These are phyloP conservation scores for Aplocera efformata DNA, from an alignment of 2,888 invertebrate genomes.

Conservation along the genomic window DNA sequence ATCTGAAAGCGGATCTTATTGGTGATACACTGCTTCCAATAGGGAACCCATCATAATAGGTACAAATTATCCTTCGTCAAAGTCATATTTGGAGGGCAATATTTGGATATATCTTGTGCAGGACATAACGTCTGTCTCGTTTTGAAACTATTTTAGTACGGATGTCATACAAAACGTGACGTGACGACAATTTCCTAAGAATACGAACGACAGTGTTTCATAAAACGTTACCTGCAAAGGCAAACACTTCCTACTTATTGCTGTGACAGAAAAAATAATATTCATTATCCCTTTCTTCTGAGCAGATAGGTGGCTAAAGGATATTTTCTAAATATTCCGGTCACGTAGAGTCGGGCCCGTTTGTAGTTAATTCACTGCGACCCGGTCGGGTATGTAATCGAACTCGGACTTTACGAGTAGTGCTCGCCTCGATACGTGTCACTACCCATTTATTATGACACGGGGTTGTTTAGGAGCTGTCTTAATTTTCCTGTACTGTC, in stretches of 20 bases:
- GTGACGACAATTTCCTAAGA: no score
- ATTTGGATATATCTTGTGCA: no score
- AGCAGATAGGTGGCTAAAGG: conserved; percentile 36
- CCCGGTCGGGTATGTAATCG: conserved; percentile 57
- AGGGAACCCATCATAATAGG: no score
- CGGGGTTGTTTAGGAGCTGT: conserved; percentile 42
- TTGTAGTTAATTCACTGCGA: conserved; percentile 59
- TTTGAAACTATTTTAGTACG: no score
- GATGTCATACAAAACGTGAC: no score
- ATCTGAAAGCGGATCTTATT: no score
- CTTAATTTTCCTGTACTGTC: conserved; percentile 33
- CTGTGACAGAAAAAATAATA: conserved; percentile 32
- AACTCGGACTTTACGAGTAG: conserved; percentile 57
- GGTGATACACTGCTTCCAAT: no score
- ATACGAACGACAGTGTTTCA: no score
- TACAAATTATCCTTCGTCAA: no score
- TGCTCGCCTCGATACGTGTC: conserved; percentile 45
- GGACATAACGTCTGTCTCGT: no score
- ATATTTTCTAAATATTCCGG: conserved; percentile 50
- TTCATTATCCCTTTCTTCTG: conserved; percentile 37
- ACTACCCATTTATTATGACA: conserved; percentile 46
- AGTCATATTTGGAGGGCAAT: no score
- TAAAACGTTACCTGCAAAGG: conserved; percentile 1
- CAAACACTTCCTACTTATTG: conserved; percentile 16
- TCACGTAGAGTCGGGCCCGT: conserved; percentile 52